Percentiles rank a stretch among this genome's conserved stretches.
Evolutionary conservation across 2,797 vertebrate genomes (phyloP).

Genomic region (Channallabes apus): DNA sequence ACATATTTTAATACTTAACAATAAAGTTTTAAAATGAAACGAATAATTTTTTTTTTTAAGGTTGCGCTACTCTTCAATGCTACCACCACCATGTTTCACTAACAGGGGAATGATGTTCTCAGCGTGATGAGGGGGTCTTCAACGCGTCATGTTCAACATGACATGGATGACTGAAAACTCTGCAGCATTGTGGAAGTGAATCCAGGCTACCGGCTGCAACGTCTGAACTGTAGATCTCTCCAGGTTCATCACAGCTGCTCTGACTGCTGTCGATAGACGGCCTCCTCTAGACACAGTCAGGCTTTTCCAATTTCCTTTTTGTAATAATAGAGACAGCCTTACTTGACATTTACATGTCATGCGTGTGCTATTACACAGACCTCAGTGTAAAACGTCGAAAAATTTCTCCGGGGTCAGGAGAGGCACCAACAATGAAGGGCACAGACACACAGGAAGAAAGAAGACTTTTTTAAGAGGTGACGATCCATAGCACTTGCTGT

Average conservation of each 20-base stretch:
- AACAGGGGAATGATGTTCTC: neutral
- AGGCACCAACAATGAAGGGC: neutral
- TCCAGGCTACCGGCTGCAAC: neutral
- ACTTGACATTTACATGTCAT: constrained; percentile 8
- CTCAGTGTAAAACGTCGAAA: neutral
- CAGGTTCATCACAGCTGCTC: neutral
- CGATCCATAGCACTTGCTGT: neutral
- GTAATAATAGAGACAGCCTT: neutral
- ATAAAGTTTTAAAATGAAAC: neutral
- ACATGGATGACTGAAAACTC: neutral
- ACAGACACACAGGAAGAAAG: neutral
- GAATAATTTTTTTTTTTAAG: too few species aligned
- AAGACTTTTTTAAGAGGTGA: too few species aligned
- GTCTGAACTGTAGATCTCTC: neutral
- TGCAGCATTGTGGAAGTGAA: neutral
- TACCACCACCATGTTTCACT: neutral
- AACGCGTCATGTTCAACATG: neutral
- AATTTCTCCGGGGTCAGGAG: neutral
- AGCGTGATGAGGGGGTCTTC: neutral
- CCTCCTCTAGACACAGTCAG: neutral
- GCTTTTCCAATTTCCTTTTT: neutral
- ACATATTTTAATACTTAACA: too few species aligned
- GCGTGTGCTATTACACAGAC: neutral
- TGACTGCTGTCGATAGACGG: neutral
- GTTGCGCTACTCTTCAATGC: neutral